Percentiles rank a stretch among this genome's conserved stretches.
Evolutionary conservation across 2,888 invertebrate genomes (phyloP).

Genomic region (Pristionchus entomophagus): DNA sequence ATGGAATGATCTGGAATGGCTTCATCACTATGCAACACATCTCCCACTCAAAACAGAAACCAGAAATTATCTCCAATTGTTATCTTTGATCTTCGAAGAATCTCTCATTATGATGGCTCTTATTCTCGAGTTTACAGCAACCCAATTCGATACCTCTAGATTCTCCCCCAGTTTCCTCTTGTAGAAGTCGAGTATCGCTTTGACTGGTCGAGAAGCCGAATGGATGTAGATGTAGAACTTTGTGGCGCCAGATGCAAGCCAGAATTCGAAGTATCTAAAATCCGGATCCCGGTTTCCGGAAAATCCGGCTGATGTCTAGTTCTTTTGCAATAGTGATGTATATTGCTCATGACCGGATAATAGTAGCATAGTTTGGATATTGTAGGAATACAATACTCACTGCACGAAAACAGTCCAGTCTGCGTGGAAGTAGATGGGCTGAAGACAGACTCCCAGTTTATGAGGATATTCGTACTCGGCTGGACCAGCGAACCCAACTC

Average conservation of each 20-base stretch:
- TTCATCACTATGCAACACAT: not conserved
- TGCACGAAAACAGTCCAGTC: constrained; percentile 63
- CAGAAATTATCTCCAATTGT: too few species aligned
- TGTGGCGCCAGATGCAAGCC: constrained; percentile 66
- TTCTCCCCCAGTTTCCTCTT: constrained; percentile 54
- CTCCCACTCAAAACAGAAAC: too few species aligned
- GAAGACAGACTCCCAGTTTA: constrained; percentile 64
- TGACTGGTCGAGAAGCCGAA: constrained; percentile 55
- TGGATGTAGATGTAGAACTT: constrained; percentile 68
- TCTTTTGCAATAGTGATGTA: not conserved
- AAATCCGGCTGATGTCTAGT: too few species aligned
- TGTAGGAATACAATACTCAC: not conserved
- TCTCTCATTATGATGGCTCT: not conserved
- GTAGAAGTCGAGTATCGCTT: constrained; percentile 56
- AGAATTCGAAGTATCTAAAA: constrained; percentile 63
- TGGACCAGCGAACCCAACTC: not conserved
- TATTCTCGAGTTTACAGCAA: not conserved
- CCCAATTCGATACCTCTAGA: constrained; percentile 47
- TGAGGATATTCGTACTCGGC: constrained; percentile 51
- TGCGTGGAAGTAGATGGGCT: constrained; percentile 65
- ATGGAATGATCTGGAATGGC: constrained; percentile 51
- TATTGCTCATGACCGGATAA: not conserved
- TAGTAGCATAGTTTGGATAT: too few species aligned
- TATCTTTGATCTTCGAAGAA: not conserved
- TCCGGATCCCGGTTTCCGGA: not conserved